Conservation (phyloP, 2,888 invertebrate species). For the Lepidonotus clava region DNA sequence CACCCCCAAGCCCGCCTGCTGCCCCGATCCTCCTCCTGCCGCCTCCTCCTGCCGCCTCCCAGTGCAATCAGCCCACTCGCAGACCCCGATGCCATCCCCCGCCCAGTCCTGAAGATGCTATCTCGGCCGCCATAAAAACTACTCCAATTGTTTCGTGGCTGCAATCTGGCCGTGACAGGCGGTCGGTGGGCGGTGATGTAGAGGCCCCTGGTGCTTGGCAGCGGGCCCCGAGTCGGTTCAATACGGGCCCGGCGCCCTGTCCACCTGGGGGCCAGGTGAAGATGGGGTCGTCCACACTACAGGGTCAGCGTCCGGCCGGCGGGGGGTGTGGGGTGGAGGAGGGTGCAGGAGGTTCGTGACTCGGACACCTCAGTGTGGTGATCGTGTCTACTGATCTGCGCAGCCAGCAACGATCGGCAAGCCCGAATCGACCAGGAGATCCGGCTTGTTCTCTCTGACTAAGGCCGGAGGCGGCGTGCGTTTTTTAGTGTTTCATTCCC, state of each 20-base stretch:
- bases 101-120: conserved; percentile 17
- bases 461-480: no score
- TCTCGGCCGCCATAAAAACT: conserved; percentile 23
- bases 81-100: background rate
- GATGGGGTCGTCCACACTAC: no score
- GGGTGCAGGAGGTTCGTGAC: no score
- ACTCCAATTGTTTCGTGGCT: conserved; percentile 43
- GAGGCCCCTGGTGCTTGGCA: background rate
- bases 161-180: conserved; percentile 44
- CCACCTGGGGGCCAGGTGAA: background rate
- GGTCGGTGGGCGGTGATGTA: conserved; percentile 22
- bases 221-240: no score
- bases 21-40: background rate
- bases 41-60: conserved; percentile 10
- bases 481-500: no score
- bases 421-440: no score
- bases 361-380: no score
- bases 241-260: background rate
- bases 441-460: no score
- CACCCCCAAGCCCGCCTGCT: background rate
- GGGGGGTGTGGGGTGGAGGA: no score
- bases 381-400: no score
- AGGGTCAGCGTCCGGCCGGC: no score
- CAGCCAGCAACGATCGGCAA: no score
- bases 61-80: conserved; percentile 46